Evolutionary conservation across 2,113 vertebrate genomes (phyloP).

Genomic region (Nothoprocta pentlandii): DNA sequence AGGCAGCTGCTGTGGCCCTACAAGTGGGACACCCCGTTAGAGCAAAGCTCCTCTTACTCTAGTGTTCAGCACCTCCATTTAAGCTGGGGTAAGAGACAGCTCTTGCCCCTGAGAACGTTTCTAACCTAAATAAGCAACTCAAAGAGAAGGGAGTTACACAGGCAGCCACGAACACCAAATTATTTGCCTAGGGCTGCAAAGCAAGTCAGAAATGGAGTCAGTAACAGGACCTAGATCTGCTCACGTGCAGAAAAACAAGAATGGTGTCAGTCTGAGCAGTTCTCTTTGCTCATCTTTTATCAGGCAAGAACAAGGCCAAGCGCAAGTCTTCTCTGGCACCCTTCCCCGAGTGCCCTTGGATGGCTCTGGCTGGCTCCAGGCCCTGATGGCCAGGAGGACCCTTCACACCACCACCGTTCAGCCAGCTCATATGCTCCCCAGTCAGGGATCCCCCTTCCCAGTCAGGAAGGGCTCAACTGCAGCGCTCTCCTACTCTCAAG

Average conservation of each 20-base stretch:
- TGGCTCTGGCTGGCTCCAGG: neutral
- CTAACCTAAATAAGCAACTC: neutral
- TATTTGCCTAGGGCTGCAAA: neutral
- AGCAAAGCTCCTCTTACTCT: neutral
- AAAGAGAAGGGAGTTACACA: neutral
- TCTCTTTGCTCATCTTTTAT: neutral
- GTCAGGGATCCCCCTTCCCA: no score
- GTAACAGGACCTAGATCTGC: neutral
- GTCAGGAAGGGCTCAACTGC: neutral
- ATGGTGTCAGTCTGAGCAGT: neutral
- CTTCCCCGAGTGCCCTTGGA: neutral
- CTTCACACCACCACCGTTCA: accelerated
- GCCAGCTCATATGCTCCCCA: neutral
- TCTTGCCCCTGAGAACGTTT: neutral
- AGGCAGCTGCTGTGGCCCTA: neutral
- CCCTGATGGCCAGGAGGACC: neutral
- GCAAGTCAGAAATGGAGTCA: neutral
- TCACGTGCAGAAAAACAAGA: accelerated
- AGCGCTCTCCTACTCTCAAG: neutral
- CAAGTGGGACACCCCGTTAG: neutral
- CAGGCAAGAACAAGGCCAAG: neutral
- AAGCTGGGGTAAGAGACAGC: neutral
- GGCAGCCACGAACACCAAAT: neutral
- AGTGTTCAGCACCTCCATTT: neutral
- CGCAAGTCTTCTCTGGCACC: neutral